These are phyloP conservation scores for Oscheius myriophilus DNA, from an alignment of 2,888 invertebrate genomes.

Conservation along the genomic window DNA sequence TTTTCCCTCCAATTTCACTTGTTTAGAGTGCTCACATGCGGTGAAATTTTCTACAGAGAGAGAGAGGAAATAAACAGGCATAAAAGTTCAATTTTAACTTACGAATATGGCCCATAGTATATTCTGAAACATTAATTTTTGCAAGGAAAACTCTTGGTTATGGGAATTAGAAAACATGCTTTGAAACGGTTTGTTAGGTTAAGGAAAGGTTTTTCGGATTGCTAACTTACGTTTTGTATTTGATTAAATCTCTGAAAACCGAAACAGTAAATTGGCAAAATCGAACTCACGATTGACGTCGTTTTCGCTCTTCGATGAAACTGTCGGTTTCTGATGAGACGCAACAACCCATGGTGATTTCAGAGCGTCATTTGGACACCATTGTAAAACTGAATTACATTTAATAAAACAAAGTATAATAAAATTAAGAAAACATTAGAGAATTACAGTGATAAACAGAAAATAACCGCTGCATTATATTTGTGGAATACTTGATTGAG, in stretches of 20 bases:
- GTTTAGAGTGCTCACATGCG: too few relatives aligned
- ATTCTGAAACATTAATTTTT: too few relatives aligned
- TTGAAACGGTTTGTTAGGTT: too few relatives aligned
- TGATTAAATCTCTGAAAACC: background rate
- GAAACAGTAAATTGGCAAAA: conserved; percentile 32
- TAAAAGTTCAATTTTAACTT: background rate
- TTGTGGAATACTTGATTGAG: too few relatives aligned
- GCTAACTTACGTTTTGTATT: conserved; percentile 14
- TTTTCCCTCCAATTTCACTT: too few relatives aligned
- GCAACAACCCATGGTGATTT: conserved; percentile 44
- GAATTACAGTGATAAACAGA: too few relatives aligned
- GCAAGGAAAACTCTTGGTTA: too few relatives aligned
- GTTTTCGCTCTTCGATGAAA: conserved; percentile 48
- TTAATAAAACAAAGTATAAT: too few relatives aligned
- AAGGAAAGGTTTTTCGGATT: background rate
- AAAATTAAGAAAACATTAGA: too few relatives aligned
- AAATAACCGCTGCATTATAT: too few relatives aligned
- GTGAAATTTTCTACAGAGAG: background rate
- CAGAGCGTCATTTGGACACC: background rate
- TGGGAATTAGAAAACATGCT: too few relatives aligned
- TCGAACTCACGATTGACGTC: conserved; percentile 55
- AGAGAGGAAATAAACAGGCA: background rate
- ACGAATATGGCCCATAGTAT: conserved; percentile 5
- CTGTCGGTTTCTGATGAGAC: conserved; percentile 50
- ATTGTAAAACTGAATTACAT: too few relatives aligned